Evolutionary conservation across 2,888 invertebrate species (phyloP).

Genomic region (Chironomus tentans): DNA sequence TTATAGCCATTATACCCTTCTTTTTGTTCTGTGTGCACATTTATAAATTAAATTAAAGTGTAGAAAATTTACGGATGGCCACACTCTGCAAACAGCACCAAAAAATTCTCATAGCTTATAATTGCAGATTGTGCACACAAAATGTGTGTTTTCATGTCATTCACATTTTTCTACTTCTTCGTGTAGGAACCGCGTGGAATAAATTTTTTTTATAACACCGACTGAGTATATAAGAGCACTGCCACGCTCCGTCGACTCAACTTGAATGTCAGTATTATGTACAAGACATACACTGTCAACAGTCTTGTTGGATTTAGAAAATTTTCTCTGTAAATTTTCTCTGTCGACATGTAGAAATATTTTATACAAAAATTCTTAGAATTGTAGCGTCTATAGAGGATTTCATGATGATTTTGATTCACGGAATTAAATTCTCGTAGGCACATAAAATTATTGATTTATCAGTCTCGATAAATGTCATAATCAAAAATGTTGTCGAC

Average conservation of each 20-base stretch:
- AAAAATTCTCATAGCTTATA: neutral
- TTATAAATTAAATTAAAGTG: neutral
- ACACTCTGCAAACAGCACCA: neutral
- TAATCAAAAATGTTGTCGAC: neutral
- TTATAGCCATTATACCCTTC: no score
- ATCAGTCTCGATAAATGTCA: neutral
- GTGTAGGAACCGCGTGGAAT: neutral
- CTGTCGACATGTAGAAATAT: neutral
- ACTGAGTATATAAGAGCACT: neutral
- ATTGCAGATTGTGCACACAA: neutral
- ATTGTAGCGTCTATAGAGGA: neutral
- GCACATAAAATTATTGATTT: no score
- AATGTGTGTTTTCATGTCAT: neutral
- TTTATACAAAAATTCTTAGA: slow-evolving; percentile 10
- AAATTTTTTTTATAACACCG: neutral
- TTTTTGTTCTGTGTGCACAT: no score
- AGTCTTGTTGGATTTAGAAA: no score
- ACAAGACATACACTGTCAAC: slow-evolving; percentile 1
- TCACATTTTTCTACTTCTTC: neutral
- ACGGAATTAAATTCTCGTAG: no score
- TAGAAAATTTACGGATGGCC: neutral
- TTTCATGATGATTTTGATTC: neutral
- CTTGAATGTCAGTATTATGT: slow-evolving; percentile 14
- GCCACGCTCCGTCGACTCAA: neutral
- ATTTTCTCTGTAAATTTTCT: neutral